Conservation (phyloP, 1,140 invertebrate species). For the Gonioctena quinquepunctata region DNA sequence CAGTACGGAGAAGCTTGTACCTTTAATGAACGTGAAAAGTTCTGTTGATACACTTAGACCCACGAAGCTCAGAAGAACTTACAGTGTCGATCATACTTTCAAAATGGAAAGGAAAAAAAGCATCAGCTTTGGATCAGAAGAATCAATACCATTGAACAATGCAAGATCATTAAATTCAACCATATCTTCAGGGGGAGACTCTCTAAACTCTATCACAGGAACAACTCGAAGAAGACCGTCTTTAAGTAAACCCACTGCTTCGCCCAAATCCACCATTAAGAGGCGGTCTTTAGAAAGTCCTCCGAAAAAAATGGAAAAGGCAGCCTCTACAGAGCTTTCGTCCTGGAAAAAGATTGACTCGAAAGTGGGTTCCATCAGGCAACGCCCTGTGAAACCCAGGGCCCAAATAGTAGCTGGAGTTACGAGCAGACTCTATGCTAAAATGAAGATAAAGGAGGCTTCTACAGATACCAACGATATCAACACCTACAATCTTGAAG, state of each 20-base stretch:
- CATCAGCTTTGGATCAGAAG: constrained; percentile 38
- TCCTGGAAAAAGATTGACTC: constrained; percentile 26
- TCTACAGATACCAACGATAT: constrained; percentile 54
- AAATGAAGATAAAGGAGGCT: constrained; percentile 63
- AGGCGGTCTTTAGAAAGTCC: constrained; percentile 12
- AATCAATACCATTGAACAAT: constrained; percentile 31
- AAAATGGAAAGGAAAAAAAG: constrained; percentile 27
- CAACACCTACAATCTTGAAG: constrained; percentile 53
- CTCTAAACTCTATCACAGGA: not conserved
- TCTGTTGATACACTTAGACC: constrained; percentile 20
- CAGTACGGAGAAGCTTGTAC: constrained; percentile 41
- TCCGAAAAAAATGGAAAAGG: constrained; percentile 18
- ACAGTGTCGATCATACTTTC: constrained; percentile 32
- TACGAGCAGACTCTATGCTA: constrained; percentile 68
- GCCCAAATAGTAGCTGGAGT: constrained; percentile 72
- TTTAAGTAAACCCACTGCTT: constrained; percentile 27
- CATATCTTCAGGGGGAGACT: not conserved
- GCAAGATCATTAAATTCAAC: not conserved
- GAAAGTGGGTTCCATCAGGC: constrained; percentile 38
- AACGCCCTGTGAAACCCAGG: constrained; percentile 45
- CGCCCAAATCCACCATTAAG: constrained; percentile 25
- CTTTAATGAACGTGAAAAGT: constrained; percentile 46
- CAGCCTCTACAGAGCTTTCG: constrained; percentile 6
- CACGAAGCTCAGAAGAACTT: constrained; percentile 35
- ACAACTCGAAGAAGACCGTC: constrained; percentile 31